These are phyloP conservation scores for Macrosteles quadrilineatus DNA, from an alignment of 1,140 invertebrate species.

Conservation along the genomic window DNA sequence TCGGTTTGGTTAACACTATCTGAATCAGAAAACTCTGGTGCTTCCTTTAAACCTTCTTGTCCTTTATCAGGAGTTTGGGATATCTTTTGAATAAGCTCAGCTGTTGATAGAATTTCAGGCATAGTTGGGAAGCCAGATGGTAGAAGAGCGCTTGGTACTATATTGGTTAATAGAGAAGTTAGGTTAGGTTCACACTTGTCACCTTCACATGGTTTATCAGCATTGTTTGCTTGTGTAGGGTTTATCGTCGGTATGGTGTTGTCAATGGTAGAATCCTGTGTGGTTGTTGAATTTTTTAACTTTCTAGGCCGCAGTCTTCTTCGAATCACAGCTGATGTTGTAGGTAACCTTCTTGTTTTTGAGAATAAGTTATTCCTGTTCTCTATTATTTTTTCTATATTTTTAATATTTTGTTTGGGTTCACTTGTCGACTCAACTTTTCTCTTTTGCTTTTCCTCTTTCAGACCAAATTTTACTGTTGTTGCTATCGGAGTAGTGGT, in stretches of 20 bases:
- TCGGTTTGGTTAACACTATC: conserved; percentile 24
- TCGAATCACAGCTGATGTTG: conserved; percentile 42
- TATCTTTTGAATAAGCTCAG: conserved; percentile 32
- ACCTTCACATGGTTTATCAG: conserved; percentile 14
- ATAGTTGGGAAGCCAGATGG: conserved; percentile 30
- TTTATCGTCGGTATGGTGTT: background rate
- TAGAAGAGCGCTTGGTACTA: conserved; percentile 20
- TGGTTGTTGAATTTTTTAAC: conserved; percentile 27
- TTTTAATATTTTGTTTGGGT: conserved; percentile 13
- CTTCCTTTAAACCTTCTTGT: background rate
- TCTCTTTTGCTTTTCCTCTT: conserved; percentile 7
- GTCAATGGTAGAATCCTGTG: conserved; percentile 12
- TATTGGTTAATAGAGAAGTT: conserved; percentile 18
- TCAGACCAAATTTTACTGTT: background rate
- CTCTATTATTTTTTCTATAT: conserved; percentile 10
- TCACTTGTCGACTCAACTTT: background rate
- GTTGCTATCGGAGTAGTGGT: background rate
- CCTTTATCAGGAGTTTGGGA: background rate
- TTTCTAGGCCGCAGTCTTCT: conserved; percentile 33
- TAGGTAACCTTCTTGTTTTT: conserved; percentile 37
- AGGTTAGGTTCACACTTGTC: background rate
- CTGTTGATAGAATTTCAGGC: conserved; percentile 33
- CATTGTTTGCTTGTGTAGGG: background rate
- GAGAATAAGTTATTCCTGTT: conserved; percentile 39
- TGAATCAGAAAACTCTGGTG: background rate